Evolutionary conservation across 2,888 invertebrate species (phyloP).

Genomic region (Meta bourneti): DNA sequence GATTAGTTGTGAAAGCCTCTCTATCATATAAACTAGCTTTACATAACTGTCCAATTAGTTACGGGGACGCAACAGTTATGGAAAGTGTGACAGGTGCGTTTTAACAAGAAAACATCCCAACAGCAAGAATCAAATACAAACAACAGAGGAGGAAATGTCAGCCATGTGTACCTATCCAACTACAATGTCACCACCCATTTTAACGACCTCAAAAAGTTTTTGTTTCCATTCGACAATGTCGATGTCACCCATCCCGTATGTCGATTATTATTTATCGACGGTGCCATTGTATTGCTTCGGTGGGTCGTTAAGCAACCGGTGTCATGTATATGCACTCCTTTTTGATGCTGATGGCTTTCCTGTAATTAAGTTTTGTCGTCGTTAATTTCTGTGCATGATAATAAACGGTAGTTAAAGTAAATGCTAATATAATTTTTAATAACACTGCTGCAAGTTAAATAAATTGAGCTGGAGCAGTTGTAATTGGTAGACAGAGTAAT

Average conservation of each 20-base stretch:
- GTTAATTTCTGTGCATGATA: conserved; percentile 22
- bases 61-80: not conserved
- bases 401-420: conserved; percentile 31
- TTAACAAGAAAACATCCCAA: not conserved
- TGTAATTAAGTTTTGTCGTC: conserved; percentile 25
- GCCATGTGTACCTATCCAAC: conserved; percentile 4
- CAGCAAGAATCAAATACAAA: conserved; percentile 28
- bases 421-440: not conserved
- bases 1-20: not conserved
- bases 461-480: not conserved
- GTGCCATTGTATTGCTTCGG: conserved; percentile 5
- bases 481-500: not conserved
- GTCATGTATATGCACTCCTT: conserved; percentile 18
- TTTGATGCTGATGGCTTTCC: conserved; percentile 39
- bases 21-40: not conserved
- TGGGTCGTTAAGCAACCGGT: conserved; percentile 41
- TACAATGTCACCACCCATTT: conserved; percentile 45
- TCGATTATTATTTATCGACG: conserved; percentile 55
- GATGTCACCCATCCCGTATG: conserved; percentile 8
- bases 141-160: conserved; percentile 22
- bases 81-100: not conserved
- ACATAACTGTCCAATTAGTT: not conserved
- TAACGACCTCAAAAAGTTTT: conserved; percentile 57
- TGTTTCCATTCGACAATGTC: conserved; percentile 33
- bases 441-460: not conserved